These are phyloP conservation scores for Lampropteryx suffumata DNA, from an alignment of 2,888 invertebrate genomes.

Conservation along the genomic window DNA sequence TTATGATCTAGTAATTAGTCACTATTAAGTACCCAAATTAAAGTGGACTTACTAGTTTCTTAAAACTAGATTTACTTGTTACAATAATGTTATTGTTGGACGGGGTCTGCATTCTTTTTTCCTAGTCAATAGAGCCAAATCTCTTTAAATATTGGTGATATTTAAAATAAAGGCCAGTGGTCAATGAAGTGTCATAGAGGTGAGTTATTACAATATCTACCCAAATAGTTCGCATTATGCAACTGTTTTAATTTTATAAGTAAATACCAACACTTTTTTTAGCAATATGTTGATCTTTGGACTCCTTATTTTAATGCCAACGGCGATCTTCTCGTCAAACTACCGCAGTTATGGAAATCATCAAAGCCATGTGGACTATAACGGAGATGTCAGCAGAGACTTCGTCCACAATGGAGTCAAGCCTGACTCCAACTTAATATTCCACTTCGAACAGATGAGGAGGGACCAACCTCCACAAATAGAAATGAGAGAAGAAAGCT, in stretches of 20 bases:
- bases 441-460: conserved; percentile 48
- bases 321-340: conserved; percentile 36
- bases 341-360: conserved; percentile 29
- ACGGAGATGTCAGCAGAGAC: conserved; percentile 30
- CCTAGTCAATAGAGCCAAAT: background rate
- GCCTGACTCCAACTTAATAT: conserved; percentile 43
- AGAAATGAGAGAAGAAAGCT: conserved; percentile 50
- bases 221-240: too few relatives aligned
- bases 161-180: background rate
- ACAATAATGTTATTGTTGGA: background rate
- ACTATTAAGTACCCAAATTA: too few relatives aligned
- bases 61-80: conserved; percentile 2
- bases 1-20: too few relatives aligned
- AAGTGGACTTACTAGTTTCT: background rate
- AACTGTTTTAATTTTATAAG: too few relatives aligned
- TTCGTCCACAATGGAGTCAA: conserved; percentile 21
- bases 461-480: conserved; percentile 47
- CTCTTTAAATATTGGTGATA: conserved; percentile 13
- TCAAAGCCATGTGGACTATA: conserved; percentile 18
- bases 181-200: background rate
- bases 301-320: conserved; percentile 36
- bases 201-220: background rate
- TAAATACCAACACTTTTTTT: background rate
- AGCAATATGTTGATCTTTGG: conserved; percentile 42
- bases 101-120: conserved; percentile 1